phyloP scores from a whole-genome alignment of 2,888 invertebrate genomes.

The Tolmerus cingulatus region DNA sequence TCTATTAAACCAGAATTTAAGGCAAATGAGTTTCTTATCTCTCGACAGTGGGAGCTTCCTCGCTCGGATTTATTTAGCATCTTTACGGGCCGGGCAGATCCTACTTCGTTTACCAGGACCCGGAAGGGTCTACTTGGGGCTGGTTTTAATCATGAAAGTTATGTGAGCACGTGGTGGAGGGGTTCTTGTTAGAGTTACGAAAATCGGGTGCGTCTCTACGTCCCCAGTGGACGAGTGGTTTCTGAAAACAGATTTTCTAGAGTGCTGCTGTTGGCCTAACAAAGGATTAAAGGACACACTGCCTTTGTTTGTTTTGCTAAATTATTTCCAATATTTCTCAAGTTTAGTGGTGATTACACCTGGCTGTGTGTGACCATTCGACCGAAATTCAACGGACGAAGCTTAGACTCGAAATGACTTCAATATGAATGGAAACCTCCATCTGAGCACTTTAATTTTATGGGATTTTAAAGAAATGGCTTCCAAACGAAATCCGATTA shows the following conservation, averaged over 20 bases:
- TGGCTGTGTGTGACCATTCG: not conserved
- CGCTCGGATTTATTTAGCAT: not conserved
- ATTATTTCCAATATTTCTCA: not conserved
- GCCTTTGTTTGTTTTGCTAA: not conserved
- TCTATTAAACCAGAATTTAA: conserved; percentile 7
- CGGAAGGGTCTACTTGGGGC: not conserved
- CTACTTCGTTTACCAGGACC: not conserved
- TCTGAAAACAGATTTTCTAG: not conserved
- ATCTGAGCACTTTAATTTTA: not conserved
- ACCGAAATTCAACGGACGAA: not conserved
- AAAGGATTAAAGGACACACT: not conserved
- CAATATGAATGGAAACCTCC: not conserved
- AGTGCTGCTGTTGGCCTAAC: not conserved
- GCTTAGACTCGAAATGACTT: not conserved
- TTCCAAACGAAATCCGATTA: not conserved
- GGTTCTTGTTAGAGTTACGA: not conserved
- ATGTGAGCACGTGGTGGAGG: not conserved
- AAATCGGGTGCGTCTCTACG: not conserved
- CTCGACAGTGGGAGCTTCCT: not conserved
- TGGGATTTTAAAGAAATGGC: not conserved
- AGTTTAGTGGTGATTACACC: not conserved
- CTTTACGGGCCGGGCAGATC: not conserved
- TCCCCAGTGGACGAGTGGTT: not conserved
- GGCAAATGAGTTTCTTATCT: conserved; percentile 26
- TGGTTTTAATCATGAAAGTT: not conserved